These are phyloP conservation scores for Spheniscus mendiculus DNA, from an alignment of 2,113 vertebrate species.

Conservation along the genomic window DNA sequence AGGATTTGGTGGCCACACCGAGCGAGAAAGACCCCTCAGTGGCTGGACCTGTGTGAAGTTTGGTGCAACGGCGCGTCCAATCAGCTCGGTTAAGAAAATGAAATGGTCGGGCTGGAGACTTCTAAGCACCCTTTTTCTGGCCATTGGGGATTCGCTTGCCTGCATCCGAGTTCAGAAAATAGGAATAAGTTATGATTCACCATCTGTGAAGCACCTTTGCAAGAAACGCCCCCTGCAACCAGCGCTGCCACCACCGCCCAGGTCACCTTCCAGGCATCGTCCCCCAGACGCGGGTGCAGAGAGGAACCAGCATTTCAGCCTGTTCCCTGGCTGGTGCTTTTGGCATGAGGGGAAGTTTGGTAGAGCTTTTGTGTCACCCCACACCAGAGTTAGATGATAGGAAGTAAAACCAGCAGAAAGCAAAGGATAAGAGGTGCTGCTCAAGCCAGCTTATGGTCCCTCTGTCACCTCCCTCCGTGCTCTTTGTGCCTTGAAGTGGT, in stretches of 20 bases:
- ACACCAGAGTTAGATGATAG: background rate
- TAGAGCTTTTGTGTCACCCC: background rate
- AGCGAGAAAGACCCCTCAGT: too few species aligned
- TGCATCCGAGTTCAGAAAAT: background rate
- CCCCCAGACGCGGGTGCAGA: accelerated
- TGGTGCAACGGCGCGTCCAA: accelerated
- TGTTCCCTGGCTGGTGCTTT: background rate
- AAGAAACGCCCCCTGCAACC: background rate
- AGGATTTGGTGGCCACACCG: background rate
- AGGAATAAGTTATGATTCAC: background rate
- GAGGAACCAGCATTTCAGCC: background rate
- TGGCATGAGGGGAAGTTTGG: background rate
- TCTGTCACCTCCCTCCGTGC: background rate
- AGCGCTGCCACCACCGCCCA: accelerated
- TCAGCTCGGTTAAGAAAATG: accelerated
- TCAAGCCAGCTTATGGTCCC: background rate
- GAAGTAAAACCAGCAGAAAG: background rate
- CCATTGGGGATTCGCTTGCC: background rate
- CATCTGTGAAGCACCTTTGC: background rate
- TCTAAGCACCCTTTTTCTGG: background rate
- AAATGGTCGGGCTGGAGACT: background rate
- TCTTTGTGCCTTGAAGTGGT: background rate
- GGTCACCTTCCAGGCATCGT: too few species aligned
- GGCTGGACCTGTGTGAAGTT: background rate
- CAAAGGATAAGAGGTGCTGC: background rate